Evolutionary conservation across 2,797 vertebrate species (phyloP).

Genomic region (Helicolenus hilgendorfi): DNA sequence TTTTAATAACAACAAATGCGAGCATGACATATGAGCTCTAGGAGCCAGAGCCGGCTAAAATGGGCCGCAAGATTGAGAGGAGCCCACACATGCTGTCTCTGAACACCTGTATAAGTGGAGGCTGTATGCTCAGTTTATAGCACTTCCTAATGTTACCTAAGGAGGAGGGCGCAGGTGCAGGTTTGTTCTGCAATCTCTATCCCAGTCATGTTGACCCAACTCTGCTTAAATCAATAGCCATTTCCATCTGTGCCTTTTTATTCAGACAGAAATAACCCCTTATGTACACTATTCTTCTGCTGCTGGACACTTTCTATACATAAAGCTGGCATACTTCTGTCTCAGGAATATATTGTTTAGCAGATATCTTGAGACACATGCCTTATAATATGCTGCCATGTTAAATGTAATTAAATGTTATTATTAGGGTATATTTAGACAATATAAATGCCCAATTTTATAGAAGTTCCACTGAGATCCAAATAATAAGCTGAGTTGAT

Average conservation of each 20-base stretch:
- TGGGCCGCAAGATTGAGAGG: not conserved
- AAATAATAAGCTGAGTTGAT: not conserved
- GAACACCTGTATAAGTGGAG: constrained; percentile 51
- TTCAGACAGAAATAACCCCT: constrained; percentile 53
- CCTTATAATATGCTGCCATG: not conserved
- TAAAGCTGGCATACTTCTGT: constrained; percentile 13
- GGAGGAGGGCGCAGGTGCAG: constrained; percentile 37
- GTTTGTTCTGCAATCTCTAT: constrained; percentile 42
- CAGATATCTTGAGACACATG: not conserved
- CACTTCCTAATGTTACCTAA: constrained; percentile 32
- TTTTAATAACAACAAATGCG: constrained; percentile 5
- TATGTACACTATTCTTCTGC: constrained; percentile 18
- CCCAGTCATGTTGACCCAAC: constrained; percentile 51
- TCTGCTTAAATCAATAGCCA: constrained; percentile 65
- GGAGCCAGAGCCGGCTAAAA: constrained; percentile 22
- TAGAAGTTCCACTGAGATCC: not conserved
- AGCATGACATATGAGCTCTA: not conserved
- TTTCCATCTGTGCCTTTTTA: constrained; percentile 59
- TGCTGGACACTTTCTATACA: constrained; percentile 14
- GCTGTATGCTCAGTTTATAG: constrained; percentile 31
- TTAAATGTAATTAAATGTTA: not conserved
- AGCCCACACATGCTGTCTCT: constrained; percentile 45
- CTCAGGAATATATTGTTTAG: constrained; percentile 3
- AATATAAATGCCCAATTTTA: not conserved
- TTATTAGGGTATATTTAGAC: not conserved